A percentile compares a stretch with the other conserved stretches of the same genome.
These are phyloP conservation scores for Mythimna vitellina DNA, from an alignment of 2,888 invertebrate genomes.

Conservation along the genomic window DNA sequence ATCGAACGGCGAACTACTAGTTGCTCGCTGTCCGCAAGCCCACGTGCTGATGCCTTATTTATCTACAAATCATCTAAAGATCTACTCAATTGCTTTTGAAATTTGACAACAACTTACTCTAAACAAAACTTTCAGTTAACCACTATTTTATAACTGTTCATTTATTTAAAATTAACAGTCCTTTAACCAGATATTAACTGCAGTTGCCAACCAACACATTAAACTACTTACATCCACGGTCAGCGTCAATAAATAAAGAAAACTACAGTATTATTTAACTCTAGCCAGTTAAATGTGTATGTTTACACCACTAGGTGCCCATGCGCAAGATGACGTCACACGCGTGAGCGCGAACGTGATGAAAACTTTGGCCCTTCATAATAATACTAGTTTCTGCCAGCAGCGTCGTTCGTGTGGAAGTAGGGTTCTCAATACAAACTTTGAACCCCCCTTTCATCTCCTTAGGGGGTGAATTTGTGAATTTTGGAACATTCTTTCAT, in stretches of 20 bases:
- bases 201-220: constrained; percentile 3
- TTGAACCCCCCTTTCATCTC: too few species aligned
- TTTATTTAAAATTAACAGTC: not conserved
- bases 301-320: constrained; percentile 32
- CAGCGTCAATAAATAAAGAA: constrained; percentile 39
- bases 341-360: constrained; percentile 29
- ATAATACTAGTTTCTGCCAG: not conserved
- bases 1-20: too few species aligned
- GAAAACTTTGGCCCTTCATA: constrained; percentile 30
- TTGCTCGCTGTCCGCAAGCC: too few species aligned
- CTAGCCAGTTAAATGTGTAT: constrained; percentile 31
- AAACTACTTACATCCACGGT: constrained; percentile 11
- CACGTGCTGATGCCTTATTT: too few species aligned
- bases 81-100: too few species aligned
- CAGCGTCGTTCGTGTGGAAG: too few species aligned
- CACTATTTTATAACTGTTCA: not conserved
- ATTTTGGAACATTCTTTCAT: too few species aligned
- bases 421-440: too few species aligned
- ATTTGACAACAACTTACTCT: too few species aligned
- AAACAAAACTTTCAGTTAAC: too few species aligned
- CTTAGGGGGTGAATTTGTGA: too few species aligned
- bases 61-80: too few species aligned
- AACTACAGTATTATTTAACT: constrained; percentile 27
- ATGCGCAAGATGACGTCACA: constrained; percentile 40
- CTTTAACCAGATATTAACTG: constrained; percentile 13